These are phyloP conservation scores for Siderastrea siderea DNA, from an alignment of 92 coral and sea anemone genomes.

Conservation along the genomic window DNA sequence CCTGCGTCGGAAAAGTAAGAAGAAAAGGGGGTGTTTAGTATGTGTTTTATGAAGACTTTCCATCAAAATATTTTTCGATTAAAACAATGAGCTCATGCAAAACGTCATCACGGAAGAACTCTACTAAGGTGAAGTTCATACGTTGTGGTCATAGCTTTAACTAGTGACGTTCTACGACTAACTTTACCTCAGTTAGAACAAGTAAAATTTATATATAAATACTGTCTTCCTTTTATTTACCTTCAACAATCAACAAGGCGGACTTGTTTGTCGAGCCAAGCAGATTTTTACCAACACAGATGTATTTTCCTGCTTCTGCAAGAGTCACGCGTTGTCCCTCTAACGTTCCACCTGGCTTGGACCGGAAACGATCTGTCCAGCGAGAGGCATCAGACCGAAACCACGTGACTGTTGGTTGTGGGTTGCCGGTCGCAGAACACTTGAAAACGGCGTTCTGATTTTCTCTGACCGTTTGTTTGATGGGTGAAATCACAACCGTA, in stretches of 20 bases:
- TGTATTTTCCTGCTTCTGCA: constrained; percentile 37
- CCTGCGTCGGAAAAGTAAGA: too few relatives aligned
- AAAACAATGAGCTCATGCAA: too few relatives aligned
- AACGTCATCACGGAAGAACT: too few relatives aligned
- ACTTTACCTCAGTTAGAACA: neutral
- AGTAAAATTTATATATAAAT: too few relatives aligned
- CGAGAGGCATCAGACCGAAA: neutral
- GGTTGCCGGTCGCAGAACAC: constrained; percentile 49
- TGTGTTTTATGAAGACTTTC: too few relatives aligned
- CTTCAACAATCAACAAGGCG: constrained; percentile 15
- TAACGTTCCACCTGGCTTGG: constrained; percentile 14
- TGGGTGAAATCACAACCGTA: constrained; percentile 13
- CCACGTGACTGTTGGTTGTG: constrained; percentile 27
- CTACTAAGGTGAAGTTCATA: too few relatives aligned
- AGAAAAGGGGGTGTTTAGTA: too few relatives aligned
- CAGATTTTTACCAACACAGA: constrained; percentile 24
- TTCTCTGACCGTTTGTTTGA: constrained; percentile 26
- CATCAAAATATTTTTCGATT: too few relatives aligned
- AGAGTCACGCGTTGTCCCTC: constrained; percentile 24
- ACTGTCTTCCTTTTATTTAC: neutral
- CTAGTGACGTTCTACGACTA: too few relatives aligned
- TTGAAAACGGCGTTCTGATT: constrained; percentile 28
- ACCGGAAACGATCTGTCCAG: neutral
- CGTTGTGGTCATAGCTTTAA: too few relatives aligned
- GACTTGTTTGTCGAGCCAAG: constrained; percentile 24